phyloP scores from a whole-genome alignment of 2,113 vertebrate genomes.

The Electrona antarctica region DNA sequence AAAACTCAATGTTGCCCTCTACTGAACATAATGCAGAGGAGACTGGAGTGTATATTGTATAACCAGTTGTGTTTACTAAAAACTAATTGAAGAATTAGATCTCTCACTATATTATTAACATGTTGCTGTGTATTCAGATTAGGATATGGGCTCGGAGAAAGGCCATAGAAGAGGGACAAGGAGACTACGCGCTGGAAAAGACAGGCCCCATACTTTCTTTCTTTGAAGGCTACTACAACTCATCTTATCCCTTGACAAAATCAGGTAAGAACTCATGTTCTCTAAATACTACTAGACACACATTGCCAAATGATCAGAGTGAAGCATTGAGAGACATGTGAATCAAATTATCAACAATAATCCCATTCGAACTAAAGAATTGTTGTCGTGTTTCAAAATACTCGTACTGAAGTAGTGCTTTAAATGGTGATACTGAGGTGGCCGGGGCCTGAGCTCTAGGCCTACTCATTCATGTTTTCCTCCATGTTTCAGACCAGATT shows the following conservation, averaged over 20 bases:
- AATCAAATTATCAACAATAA: too few relatives aligned
- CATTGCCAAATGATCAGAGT: too few relatives aligned
- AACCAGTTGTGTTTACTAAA: neutral
- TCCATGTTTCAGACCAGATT: slow-evolving; percentile 71
- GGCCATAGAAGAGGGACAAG: slow-evolving; percentile 60
- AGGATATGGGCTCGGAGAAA: slow-evolving; percentile 82
- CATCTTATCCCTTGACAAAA: slow-evolving; percentile 73
- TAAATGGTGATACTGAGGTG: too few relatives aligned
- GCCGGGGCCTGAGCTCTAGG: too few relatives aligned
- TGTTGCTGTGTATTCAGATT: slow-evolving; percentile 66
- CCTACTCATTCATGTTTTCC: neutral
- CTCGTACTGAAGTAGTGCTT: too few relatives aligned
- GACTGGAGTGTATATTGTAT: neutral
- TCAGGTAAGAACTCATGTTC: slow-evolving; percentile 72
- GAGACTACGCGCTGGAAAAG: slow-evolving; percentile 43
- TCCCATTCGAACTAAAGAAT: too few relatives aligned
- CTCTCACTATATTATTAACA: neutral
- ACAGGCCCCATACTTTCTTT: slow-evolving; percentile 74
- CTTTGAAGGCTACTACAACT: slow-evolving; percentile 70
- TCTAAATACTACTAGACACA: neutral
- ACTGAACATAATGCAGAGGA: slow-evolving; percentile 28
- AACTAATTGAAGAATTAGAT: neutral
- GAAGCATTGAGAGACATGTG: too few relatives aligned
- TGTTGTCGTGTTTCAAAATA: too few relatives aligned
- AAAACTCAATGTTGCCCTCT: slow-evolving; percentile 48